Evolutionary conservation across 2,113 vertebrate genomes (phyloP).

Genomic region (Cettia cetti): DNA sequence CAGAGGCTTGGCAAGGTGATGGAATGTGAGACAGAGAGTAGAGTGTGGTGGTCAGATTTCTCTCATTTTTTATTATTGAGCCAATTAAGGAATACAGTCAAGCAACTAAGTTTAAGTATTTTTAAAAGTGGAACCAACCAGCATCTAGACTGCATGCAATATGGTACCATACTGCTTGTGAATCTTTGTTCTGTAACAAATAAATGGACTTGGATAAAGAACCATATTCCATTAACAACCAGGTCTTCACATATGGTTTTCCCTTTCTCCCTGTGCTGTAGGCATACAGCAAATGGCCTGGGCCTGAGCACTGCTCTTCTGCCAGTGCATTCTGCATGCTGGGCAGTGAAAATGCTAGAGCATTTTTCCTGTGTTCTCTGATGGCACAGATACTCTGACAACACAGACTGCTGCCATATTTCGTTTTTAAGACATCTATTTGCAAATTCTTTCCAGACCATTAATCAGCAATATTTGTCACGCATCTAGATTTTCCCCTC

Average conservation of each 20-base stretch:
- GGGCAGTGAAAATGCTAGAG: too few relatives aligned
- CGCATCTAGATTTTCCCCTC: not conserved
- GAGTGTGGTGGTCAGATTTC: accelerated
- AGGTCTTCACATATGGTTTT: not conserved
- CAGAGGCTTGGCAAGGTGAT: not conserved
- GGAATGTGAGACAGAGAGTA: not conserved
- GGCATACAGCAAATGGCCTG: accelerated
- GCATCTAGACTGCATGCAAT: not conserved
- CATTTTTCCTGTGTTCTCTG: not conserved
- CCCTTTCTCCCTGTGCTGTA: not conserved
- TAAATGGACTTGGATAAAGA: not conserved
- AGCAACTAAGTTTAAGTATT: not conserved
- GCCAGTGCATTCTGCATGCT: not conserved
- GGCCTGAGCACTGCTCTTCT: not conserved
- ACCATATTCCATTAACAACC: too few relatives aligned
- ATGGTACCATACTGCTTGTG: not conserved
- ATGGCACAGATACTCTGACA: not conserved
- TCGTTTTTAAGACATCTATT: not conserved
- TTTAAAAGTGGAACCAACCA: not conserved
- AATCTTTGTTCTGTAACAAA: not conserved
- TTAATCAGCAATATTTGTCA: not conserved
- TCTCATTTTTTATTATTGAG: not conserved
- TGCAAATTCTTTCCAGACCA: not conserved
- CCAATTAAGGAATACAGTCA: not conserved
- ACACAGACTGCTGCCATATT: not conserved